Base-by-base conservation (phyloP, 2,797 vertebrate species). In the Macroramphosus scolopax region DNA sequence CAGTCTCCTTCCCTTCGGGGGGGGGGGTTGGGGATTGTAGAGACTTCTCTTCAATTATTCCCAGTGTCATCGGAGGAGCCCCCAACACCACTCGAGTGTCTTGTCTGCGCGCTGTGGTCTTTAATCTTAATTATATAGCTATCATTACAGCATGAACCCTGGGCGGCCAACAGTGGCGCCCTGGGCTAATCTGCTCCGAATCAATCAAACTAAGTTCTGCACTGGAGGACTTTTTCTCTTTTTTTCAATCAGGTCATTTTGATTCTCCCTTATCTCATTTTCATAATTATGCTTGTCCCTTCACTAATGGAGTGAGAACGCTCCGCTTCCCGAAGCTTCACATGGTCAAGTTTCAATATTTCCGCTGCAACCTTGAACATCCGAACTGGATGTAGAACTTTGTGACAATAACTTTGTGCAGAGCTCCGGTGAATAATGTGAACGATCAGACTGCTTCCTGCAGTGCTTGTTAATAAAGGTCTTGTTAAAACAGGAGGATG, bases 61-160 rank as follows among this genome's bases (percentile, higher is more conserved):
- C 78, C 72, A 71, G 77, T 80, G 81, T 87, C 83, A 88, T 76
- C 47, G 56, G 61, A 77, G 74, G 81, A 86, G 72, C 73, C 83
- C 76, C 82, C 72, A 75, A 87, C 85, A 77, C 82, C 63, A 77
- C 80, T 71, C 58, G 57, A 77, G 75, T 86, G 87, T 89, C 87
- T 86, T 84, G 81, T 85, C 80, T 78, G 61, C 63, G 71, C 85
- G 82, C 80, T 11, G 46, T 81, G 86, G 82, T 89, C 84, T 89
- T 91, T 90, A 87, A 88, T 92, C 90, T 91, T 91, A 91, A 92
- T 92, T 92, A 91, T 90, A 88, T 88, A 88, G 83, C 88, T 86
- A 89, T 92, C 89, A 90, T 91, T 90, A 88, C 78, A 72, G 78
- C 70, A 41, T 83, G 85, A 87, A 88, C 84, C 82, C 75, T 78